Conservation (phyloP, 2,888 invertebrate species). For the Nemapogon koenigi region DNA sequence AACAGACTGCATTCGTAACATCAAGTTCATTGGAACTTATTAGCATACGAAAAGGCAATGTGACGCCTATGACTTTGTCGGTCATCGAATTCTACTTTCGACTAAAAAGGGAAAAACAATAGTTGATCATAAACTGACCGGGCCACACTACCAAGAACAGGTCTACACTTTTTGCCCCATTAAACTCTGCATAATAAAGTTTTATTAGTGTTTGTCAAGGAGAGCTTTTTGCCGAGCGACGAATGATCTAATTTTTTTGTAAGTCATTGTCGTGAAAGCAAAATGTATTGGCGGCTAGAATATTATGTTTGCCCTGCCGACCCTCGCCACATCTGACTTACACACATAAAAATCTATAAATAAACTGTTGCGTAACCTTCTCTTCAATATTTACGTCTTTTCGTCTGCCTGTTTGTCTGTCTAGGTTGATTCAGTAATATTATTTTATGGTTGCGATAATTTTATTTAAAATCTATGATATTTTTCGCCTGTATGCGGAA, state of each 20-base stretch:
- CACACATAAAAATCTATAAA: too few relatives aligned
- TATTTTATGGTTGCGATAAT: too few relatives aligned
- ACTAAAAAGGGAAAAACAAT: slow-evolving; percentile 10
- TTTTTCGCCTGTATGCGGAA: too few relatives aligned
- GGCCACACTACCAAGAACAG: slow-evolving; percentile 30
- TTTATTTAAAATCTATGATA: too few relatives aligned
- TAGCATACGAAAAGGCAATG: slow-evolving; percentile 51
- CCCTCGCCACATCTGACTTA: too few relatives aligned
- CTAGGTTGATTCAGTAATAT: too few relatives aligned
- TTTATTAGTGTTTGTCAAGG: slow-evolving; percentile 18
- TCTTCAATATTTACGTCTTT: too few relatives aligned
- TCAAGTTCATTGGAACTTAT: slow-evolving; percentile 51
- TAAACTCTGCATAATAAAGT: slow-evolving; percentile 35
- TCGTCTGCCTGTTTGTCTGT: too few relatives aligned
- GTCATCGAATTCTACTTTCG: slow-evolving; percentile 21
- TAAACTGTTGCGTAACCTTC: too few relatives aligned
- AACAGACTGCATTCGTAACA: slow-evolving; percentile 4
- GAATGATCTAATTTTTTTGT: slow-evolving; percentile 10
- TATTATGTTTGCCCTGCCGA: too few relatives aligned
- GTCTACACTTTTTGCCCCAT: slow-evolving; percentile 43
- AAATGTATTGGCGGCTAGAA: too few relatives aligned
- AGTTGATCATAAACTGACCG: slow-evolving; percentile 5
- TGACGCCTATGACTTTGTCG: slow-evolving; percentile 41
- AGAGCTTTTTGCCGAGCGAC: slow-evolving; percentile 4
- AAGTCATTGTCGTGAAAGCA: slow-evolving; percentile 4